Evolutionary conservation across 2,797 vertebrate species (phyloP).

Genomic region (Morus bassanus): DNA sequence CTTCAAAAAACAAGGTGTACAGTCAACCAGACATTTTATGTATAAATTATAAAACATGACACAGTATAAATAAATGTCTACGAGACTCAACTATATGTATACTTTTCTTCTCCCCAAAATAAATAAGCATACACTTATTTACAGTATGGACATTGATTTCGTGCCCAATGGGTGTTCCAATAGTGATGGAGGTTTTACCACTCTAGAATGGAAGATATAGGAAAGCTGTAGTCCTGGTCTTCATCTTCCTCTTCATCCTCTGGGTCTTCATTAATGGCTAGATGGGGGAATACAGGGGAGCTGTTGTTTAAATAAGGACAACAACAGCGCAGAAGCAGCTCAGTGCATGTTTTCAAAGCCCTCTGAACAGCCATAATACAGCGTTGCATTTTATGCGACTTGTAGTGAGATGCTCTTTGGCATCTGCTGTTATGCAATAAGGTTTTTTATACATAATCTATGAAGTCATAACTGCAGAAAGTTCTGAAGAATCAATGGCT

Average conservation of each 20-base stretch:
- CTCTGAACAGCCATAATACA: slow-evolving; percentile 87
- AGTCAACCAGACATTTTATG: slow-evolving; percentile 98
- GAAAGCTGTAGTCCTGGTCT: slow-evolving; percentile 98
- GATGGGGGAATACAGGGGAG: slow-evolving; percentile 99
- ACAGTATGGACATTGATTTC: slow-evolving; percentile 96
- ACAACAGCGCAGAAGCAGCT: slow-evolving; percentile 94
- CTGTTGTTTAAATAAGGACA: slow-evolving; percentile 98
- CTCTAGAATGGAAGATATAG: slow-evolving; percentile 97
- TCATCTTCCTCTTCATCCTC: slow-evolving; percentile 96
- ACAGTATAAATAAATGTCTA: slow-evolving; percentile 99
- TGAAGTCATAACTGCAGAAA: slow-evolving; percentile 87
- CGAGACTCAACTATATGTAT: slow-evolving; percentile 98
- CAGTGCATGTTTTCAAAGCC: slow-evolving; percentile 86
- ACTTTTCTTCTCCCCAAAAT: slow-evolving; percentile 97
- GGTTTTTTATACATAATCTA: slow-evolving; percentile 79
- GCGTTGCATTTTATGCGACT: slow-evolving; percentile 79
- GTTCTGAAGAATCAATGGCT: slow-evolving; percentile 89
- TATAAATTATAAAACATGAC: slow-evolving; percentile 99
- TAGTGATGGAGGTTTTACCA: slow-evolving; percentile 89
- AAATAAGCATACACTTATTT: slow-evolving; percentile 99
- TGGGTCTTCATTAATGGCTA: slow-evolving; percentile 99
- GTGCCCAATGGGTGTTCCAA: slow-evolving; percentile 87
- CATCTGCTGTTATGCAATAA: slow-evolving; percentile 83
- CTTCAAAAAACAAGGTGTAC: slow-evolving; percentile 97
- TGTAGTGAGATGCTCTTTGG: slow-evolving; percentile 82